Percentiles rank a stretch among this genome's conserved stretches.
These are phyloP conservation scores for Heliconius himera DNA, from an alignment of 1,140 invertebrate genomes.

Conservation along the genomic window DNA sequence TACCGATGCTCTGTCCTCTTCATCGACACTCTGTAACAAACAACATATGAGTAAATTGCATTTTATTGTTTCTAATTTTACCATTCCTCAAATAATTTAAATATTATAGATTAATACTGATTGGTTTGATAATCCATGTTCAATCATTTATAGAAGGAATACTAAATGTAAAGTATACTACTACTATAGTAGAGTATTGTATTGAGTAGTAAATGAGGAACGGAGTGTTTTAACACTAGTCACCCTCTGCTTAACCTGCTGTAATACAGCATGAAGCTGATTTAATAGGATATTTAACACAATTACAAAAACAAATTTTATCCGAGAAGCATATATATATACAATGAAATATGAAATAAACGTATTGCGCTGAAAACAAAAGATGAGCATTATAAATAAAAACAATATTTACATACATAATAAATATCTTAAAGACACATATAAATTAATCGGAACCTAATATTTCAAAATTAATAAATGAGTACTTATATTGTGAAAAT, in stretches of 20 bases:
- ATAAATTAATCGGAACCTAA: constrained; percentile 82
- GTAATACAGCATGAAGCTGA: background rate
- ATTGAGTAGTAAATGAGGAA: too few relatives aligned
- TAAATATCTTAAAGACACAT: constrained; percentile 81
- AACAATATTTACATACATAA: constrained; percentile 80
- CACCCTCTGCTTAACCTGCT: background rate
- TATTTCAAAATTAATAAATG: constrained; percentile 82
- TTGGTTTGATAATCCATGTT: too few relatives aligned
- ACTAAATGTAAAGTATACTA: too few relatives aligned
- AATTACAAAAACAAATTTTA: constrained; percentile 9
- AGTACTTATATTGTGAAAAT: constrained; percentile 82
- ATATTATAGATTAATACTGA: too few relatives aligned
- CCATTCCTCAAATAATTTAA: too few relatives aligned
- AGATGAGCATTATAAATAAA: constrained; percentile 79
- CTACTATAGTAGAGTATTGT: too few relatives aligned
- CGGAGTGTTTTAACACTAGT: too few relatives aligned
- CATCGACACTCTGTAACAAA: constrained; percentile 85
- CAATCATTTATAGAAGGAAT: too few relatives aligned
- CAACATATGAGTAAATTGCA: constrained; percentile 34
- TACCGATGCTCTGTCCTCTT: constrained; percentile 88
- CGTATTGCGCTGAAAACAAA: constrained; percentile 58
- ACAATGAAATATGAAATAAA: constrained; percentile 32
- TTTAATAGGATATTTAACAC: background rate
- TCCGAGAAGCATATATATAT: background rate
- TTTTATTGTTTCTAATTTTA: background rate